Evolutionary conservation across 2,888 invertebrate genomes (phyloP).

Genomic region (Chloroclystis v-ata): DNA sequence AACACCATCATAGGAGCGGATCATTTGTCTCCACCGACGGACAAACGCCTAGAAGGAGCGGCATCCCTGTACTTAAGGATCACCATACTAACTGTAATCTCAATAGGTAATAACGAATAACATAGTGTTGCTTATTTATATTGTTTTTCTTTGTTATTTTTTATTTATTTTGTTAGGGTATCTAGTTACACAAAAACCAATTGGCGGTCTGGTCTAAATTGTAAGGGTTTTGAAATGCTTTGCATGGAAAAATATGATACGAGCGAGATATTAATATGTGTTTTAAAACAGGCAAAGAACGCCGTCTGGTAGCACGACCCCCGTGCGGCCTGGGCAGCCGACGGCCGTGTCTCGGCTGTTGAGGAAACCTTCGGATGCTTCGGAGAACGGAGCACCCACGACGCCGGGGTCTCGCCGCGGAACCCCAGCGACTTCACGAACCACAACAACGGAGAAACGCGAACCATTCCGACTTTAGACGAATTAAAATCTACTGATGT

Average conservation of each 20-base stretch:
- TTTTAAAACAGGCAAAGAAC: slow-evolving; percentile 81
- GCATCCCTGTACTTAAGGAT: slow-evolving; percentile 73
- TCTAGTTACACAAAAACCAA: not conserved
- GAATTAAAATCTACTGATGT: slow-evolving; percentile 26
- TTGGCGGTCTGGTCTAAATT: slow-evolving; percentile 24
- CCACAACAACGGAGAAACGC: slow-evolving; percentile 76
- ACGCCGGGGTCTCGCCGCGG: slow-evolving; percentile 63
- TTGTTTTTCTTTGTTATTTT: slow-evolving; percentile 20
- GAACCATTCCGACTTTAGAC: slow-evolving; percentile 87
- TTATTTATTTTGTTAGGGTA: slow-evolving; percentile 18
- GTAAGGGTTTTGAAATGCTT: slow-evolving; percentile 31
- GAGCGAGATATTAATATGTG: slow-evolving; percentile 11
- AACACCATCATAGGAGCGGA: slow-evolving; percentile 71
- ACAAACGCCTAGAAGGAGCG: slow-evolving; percentile 72
- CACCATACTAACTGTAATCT: slow-evolving; percentile 71
- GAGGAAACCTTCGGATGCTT: slow-evolving; percentile 83
- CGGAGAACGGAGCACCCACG: slow-evolving; percentile 79
- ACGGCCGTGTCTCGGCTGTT: slow-evolving; percentile 81
- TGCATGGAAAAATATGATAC: slow-evolving; percentile 28
- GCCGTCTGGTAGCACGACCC: slow-evolving; percentile 86
- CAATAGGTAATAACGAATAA: slow-evolving; percentile 61
- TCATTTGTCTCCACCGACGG: slow-evolving; percentile 73
- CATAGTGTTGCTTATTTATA: slow-evolving; percentile 26
- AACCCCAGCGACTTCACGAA: slow-evolving; percentile 62
- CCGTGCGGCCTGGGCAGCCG: slow-evolving; percentile 80